A percentile compares a stretch with the other conserved stretches of the same genome.
These are phyloP conservation scores for Callipepla squamata DNA, from an alignment of 2,113 vertebrate species.

Conservation along the genomic window DNA sequence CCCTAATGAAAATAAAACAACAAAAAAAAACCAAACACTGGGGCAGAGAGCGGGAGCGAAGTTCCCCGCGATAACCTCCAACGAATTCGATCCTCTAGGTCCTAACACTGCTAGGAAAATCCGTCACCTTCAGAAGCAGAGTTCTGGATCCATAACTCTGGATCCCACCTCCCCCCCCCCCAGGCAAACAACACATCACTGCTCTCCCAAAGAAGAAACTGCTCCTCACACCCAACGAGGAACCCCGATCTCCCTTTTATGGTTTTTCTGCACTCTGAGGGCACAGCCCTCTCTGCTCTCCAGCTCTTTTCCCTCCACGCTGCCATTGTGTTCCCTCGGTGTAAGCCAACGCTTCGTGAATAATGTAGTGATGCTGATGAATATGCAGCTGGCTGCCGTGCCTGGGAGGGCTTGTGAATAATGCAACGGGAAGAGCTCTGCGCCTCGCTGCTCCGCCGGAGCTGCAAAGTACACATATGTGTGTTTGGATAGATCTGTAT, in stretches of 20 bases:
- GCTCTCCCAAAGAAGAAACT: no score
- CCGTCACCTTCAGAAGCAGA: neutral
- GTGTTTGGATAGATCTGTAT: neutral
- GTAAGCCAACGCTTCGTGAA: slow-evolving; percentile 70
- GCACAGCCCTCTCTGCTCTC: neutral
- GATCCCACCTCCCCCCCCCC: no score
- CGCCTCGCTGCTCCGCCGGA: no score
- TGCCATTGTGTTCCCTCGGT: slow-evolving; percentile 56
- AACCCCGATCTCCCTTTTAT: neutral
- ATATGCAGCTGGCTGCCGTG: slow-evolving; percentile 76
- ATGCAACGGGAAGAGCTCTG: slow-evolving; percentile 64
- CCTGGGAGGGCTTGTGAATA: slow-evolving; percentile 75
- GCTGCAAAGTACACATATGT: no score
- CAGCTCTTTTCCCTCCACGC: no score
- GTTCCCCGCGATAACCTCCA: accelerated
- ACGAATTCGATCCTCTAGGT: neutral
- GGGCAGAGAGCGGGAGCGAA: neutral
- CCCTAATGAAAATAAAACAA: neutral
- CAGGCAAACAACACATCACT: no score
- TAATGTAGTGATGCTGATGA: slow-evolving; percentile 77
- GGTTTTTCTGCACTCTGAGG: neutral
- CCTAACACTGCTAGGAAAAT: accelerated
- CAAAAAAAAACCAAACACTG: no score
- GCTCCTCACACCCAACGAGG: no score
- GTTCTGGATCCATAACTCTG: no score